Evolutionary conservation across 2,797 vertebrate species (phyloP), one percentile per base, ranked within the genome.

Genomic region (Eleutherodactylus coqui): DNA sequence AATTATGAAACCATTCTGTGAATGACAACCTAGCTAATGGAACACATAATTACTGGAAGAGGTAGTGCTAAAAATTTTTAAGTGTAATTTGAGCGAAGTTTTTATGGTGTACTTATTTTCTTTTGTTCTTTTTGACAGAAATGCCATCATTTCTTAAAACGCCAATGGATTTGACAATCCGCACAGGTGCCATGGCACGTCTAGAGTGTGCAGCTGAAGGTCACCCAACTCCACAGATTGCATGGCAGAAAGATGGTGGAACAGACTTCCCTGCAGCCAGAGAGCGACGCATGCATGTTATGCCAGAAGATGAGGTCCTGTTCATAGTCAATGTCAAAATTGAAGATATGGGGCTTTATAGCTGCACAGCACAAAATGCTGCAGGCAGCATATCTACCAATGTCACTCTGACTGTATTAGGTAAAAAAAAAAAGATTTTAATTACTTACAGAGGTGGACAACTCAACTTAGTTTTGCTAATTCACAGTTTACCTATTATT

Each of bases 171-270:
- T 91, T 96, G 2, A 96, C 95, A 0, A 94, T 96, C 75, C 94
- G 95, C 82, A 95, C 94, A 0, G 94, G 95, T 53, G 94, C 95
- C 0, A 96, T 96, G 94, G 95, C 95, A 43, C 93, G 95, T 53
- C 89, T 96, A 87, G 95, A 96, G 75, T 96, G 95, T 81, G 95
- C 95, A 19, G 95, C 95, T 0, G 95, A 95, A 86, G 95, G 95
- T 2, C 95, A 96, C 82, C 95, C 95, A 0, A 70, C 92, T 0
- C 95, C 95, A 0, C 95, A 96, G 92, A 96, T 96, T 87, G 95
- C 95, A 78, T 96, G 95, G 95, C 95, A 96, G 91, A 96, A 96
- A 49, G 95, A 96, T 1, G 95, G 95, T 4, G 95, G 95, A 17
- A 96, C 95, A 6, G 95, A 96, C 86, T 96, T 96, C 21, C 95